Evolutionary conservation across 2,113 vertebrate species (phyloP), one percentile per base, ranked within the genome.

Genomic region (Festucalex cinctus): DNA sequence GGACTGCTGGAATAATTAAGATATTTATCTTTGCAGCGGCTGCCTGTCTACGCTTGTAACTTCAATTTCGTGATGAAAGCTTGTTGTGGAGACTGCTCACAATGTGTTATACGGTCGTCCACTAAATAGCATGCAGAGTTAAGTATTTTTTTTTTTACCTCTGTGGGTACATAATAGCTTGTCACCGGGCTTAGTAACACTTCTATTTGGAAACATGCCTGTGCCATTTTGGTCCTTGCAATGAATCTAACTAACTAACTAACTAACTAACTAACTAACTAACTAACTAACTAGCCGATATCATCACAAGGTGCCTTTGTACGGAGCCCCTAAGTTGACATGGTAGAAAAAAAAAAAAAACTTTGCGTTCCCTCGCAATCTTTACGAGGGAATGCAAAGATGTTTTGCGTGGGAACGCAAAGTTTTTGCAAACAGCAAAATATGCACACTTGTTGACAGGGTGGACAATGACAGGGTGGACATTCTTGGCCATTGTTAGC

Each of bases 1-100:
- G 85, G 81, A 83, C 77, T 76, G 71, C 65, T 73, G 65, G 78
- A 87, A 87, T 88, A 86, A 90, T 88, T 81, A 84, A 69, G 85
- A 88, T 84, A 86, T 87, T 86, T 85, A 88, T 87, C 81, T 88
- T 84, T 80, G 62, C 62, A 71, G 73, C 19, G 60, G 64, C 77
- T 82, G 77, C 71, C 72, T 81, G 58, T 77, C 80, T 82, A 83
- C 77, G 70, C 51, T 51, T 66, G 77, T 75, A 68, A 77, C 70
- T 83, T 84, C 84, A 70, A 79, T 84, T 82, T 65, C 61, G 36
- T 83, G 76, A 89, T 82, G 74, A 85, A 85, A 82, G 73, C 68
- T 75, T 54, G 59, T 59, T 62, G 60, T 43, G 70, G 43, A 70
- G 24, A 66, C 57, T 62, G 44, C 6, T 0, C 16, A 70, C 41